These are phyloP conservation scores for Heliocidaris tuberculata DNA, from an alignment of 35 echinoderm and acorn worm genomes.

Conservation along the genomic window DNA sequence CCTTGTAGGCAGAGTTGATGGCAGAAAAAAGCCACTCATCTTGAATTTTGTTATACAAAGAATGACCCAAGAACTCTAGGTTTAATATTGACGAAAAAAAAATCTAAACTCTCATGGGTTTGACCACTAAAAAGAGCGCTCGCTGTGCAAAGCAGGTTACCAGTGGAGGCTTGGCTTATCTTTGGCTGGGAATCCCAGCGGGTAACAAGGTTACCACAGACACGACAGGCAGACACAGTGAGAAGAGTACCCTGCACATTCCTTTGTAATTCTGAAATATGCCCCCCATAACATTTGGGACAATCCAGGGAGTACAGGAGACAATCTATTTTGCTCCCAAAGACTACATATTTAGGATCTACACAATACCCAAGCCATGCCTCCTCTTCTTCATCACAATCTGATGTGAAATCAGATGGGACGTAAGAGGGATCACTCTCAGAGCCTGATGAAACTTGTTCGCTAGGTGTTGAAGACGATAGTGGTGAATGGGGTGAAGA, in stretches of 20 bases:
- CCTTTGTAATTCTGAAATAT: conserved; percentile 19
- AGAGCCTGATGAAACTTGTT: background rate
- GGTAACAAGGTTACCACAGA: conserved; percentile 19
- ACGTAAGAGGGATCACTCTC: background rate
- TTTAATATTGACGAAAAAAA: conserved; percentile 4
- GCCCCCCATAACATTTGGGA: background rate
- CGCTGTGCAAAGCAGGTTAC: background rate
- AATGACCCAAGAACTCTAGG: background rate
- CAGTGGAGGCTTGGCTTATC: background rate
- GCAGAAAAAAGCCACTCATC: background rate
- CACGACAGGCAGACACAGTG: background rate
- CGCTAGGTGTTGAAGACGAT: no score
- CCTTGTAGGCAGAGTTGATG: background rate
- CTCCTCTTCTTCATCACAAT: background rate
- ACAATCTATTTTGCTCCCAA: background rate
- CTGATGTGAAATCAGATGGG: background rate
- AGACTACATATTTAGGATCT: conserved; percentile 20
- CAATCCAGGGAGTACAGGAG: background rate
- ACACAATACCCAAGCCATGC: background rate
- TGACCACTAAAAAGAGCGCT: conserved; percentile 13
- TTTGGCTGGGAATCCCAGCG: conserved; percentile 25
- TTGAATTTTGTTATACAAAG: background rate
- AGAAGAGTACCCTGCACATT: background rate
- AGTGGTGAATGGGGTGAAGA: no score
- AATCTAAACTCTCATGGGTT: background rate